Conservation (phyloP, 1,140 invertebrate genomes). For the Aphidius ervi region DNA sequence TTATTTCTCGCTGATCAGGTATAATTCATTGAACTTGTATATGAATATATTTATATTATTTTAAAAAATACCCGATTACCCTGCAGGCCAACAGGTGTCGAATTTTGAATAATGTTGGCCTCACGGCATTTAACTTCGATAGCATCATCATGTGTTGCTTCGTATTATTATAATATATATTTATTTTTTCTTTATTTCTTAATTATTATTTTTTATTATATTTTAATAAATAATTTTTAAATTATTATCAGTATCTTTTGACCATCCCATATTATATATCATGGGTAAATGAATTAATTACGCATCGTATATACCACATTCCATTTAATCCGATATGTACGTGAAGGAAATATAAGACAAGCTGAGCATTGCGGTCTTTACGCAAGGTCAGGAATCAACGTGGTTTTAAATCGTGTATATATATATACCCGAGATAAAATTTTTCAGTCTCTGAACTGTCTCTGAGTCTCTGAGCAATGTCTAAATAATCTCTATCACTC, state of each 20-base stretch:
- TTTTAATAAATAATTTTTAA: constrained; percentile 4
- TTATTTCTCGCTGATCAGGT: background rate
- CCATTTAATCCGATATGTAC: constrained; percentile 1
- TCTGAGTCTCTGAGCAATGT: too few relatives aligned
- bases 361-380: background rate
- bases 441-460: too few relatives aligned
- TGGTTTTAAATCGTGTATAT: background rate
- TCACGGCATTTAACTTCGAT: constrained; percentile 12
- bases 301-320: constrained; percentile 1
- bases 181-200: constrained; percentile 4
- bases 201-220: background rate
- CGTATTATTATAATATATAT: constrained; percentile 2
- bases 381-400: constrained; percentile 20
- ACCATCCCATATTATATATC: too few relatives aligned
- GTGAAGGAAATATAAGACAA: background rate
- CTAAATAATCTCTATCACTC: too few relatives aligned
- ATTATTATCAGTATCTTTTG: background rate
- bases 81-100: constrained; percentile 20
- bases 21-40: background rate
- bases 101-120: constrained; percentile 21
- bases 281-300: constrained; percentile 2
- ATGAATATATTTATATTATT: too few relatives aligned
- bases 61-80: constrained; percentile 10
- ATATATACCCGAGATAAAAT: too few relatives aligned
- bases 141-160: constrained; percentile 15